phyloP scores from a whole-genome alignment of 1,140 invertebrate species.

The Cataglyphis hispanica region DNA sequence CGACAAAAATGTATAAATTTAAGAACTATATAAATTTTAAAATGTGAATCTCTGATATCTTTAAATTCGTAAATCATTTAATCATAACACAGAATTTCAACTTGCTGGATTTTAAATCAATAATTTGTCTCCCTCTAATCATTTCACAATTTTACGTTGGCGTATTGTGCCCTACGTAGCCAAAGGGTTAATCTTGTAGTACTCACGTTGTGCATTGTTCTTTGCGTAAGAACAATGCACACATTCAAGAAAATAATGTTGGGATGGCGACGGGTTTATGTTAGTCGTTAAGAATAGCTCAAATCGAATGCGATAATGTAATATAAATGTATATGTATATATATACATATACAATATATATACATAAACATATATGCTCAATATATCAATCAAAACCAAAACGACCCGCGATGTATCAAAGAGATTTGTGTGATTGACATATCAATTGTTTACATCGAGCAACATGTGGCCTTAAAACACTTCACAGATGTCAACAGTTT shows the following conservation, averaged over 20 bases:
- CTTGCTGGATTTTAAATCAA: not conserved
- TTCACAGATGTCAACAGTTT: constrained; percentile 10
- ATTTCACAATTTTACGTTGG: constrained; percentile 48
- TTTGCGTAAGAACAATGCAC: constrained; percentile 5
- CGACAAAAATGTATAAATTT: not conserved
- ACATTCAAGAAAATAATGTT: constrained; percentile 5
- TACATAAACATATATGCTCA: constrained; percentile 29
- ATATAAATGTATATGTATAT: not conserved
- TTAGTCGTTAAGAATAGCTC: constrained; percentile 58
- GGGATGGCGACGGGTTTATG: not conserved
- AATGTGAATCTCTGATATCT: not conserved
- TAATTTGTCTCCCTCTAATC: constrained; percentile 6
- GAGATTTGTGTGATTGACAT: not conserved
- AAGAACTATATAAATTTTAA: constrained; percentile 3
- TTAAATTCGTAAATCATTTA: no score
- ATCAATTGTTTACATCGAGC: constrained; percentile 16
- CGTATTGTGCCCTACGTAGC: constrained; percentile 30
- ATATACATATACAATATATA: not conserved
- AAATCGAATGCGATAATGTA: constrained; percentile 33
- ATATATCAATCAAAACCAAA: constrained; percentile 59
- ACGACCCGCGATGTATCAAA: constrained; percentile 20
- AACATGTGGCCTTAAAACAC: constrained; percentile 41
- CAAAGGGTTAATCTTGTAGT: constrained; percentile 45
- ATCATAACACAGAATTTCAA: not conserved
- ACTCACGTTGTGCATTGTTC: constrained; percentile 14